phyloP scores from a whole-genome alignment of 1,140 invertebrate species.

The Popillia japonica region DNA sequence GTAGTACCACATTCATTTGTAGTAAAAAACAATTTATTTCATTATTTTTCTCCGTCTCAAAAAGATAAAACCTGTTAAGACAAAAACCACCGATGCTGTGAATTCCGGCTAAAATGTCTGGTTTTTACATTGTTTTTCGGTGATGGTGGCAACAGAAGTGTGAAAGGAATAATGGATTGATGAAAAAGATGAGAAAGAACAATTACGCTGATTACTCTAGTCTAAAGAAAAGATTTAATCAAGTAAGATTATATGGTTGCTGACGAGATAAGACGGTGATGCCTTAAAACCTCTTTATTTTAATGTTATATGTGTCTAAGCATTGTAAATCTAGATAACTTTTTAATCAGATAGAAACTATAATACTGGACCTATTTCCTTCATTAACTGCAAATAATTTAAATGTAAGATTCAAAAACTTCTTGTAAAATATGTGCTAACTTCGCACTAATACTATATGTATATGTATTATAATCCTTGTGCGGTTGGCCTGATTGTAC shows the following conservation, averaged over 20 bases:
- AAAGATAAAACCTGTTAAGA: neutral
- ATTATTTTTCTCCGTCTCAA: neutral
- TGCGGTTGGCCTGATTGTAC: no score
- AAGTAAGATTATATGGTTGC: neutral
- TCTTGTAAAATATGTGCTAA: no score
- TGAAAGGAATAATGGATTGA: neutral
- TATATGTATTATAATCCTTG: no score
- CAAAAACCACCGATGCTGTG: neutral
- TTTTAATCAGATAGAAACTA: no score
- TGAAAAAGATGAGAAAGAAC: neutral
- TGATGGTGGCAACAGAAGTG: neutral
- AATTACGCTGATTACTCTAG: neutral
- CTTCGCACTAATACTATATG: no score
- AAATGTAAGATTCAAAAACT: no score
- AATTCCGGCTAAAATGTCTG: neutral
- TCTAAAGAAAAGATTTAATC: neutral
- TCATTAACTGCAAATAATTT: no score
- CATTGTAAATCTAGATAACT: no score
- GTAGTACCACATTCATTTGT: no score
- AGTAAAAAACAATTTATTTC: neutral
- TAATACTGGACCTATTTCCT: no score
- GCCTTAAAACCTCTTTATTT: neutral
- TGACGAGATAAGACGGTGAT: neutral
- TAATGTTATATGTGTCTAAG: no score
- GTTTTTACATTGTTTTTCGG: neutral